Conservation (phyloP, 2,113 vertebrate species). For the Nematolebias whitei region DNA sequence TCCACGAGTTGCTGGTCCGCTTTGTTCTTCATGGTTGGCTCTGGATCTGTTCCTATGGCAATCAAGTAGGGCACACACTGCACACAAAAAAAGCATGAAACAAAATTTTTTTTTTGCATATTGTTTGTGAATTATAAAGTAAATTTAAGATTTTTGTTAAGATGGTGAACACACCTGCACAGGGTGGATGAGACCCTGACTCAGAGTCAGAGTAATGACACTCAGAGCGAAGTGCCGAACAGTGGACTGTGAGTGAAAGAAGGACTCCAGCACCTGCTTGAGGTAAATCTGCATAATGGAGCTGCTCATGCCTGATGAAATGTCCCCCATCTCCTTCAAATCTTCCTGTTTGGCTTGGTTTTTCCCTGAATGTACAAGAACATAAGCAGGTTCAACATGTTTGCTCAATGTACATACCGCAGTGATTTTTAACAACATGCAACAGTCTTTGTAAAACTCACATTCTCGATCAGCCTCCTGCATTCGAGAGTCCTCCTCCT, state of each 20-base stretch:
- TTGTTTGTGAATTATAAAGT: background rate
- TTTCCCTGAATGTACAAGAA: conserved; percentile 86
- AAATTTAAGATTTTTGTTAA: background rate
- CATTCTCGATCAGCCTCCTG: conserved; percentile 96
- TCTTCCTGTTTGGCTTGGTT: conserved; percentile 95
- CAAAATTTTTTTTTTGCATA: background rate
- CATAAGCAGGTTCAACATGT: background rate
- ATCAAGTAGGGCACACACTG: conserved; percentile 98
- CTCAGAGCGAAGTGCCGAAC: conserved; percentile 95
- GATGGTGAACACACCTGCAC: conserved; percentile 85
- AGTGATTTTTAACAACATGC: too few species aligned
- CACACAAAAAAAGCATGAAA: background rate
- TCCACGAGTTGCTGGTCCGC: conserved; percentile 96
- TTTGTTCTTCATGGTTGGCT: conserved; percentile 97
- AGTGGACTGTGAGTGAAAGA: conserved; percentile 93
- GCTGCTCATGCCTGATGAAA: conserved; percentile 99
- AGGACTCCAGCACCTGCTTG: conserved; percentile 97
- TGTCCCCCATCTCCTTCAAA: conserved; percentile 98
- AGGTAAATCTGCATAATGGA: conserved; percentile 99
- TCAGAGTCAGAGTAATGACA: conserved; percentile 95
- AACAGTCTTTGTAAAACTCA: conserved; percentile 76
- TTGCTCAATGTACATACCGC: background rate
- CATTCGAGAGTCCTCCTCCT: conserved; percentile 98
- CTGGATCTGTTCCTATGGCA: conserved; percentile 98
- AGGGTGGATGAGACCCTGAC: conserved; percentile 96